phyloP scores from a whole-genome alignment of 2,113 vertebrate species.

The Tamias sibiricus region DNA sequence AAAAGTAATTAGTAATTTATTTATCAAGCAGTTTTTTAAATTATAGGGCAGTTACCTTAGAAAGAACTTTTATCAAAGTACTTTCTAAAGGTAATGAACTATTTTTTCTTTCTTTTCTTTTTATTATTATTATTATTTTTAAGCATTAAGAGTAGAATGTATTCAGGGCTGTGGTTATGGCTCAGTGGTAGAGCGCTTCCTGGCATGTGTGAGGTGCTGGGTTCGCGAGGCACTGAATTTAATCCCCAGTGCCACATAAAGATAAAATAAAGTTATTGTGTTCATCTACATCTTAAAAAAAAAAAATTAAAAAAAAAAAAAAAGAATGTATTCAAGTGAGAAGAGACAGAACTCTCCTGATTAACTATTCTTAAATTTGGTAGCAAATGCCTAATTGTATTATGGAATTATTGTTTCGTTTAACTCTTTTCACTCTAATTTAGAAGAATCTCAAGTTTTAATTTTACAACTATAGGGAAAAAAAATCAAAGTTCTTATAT shows the following conservation, averaged over 20 bases:
- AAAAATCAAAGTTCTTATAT: neutral
- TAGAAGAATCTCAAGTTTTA: slow-evolving; percentile 20
- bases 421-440: neutral
- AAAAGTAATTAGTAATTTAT: neutral
- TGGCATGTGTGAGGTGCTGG: too few species aligned
- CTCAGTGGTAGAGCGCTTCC: too few species aligned
- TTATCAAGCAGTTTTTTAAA: neutral
- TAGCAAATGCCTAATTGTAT: neutral
- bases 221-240: too few species aligned
- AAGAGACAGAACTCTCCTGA: too few species aligned
- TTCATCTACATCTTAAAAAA: too few species aligned
- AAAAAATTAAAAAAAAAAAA: too few species aligned
- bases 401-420: neutral
- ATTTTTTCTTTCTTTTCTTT: neutral
- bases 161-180: too few species aligned
- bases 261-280: too few species aligned
- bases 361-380: neutral
- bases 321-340: too few species aligned
- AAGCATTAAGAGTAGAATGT: too few species aligned
- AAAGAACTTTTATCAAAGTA: neutral
- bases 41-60: neutral
- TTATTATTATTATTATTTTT: too few species aligned
- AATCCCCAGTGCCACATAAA: too few species aligned
- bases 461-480: neutral
- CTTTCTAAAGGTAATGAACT: neutral